These are phyloP conservation scores for Callospermophilus lateralis DNA, from an alignment of 2,113 vertebrate genomes.

Conservation along the genomic window DNA sequence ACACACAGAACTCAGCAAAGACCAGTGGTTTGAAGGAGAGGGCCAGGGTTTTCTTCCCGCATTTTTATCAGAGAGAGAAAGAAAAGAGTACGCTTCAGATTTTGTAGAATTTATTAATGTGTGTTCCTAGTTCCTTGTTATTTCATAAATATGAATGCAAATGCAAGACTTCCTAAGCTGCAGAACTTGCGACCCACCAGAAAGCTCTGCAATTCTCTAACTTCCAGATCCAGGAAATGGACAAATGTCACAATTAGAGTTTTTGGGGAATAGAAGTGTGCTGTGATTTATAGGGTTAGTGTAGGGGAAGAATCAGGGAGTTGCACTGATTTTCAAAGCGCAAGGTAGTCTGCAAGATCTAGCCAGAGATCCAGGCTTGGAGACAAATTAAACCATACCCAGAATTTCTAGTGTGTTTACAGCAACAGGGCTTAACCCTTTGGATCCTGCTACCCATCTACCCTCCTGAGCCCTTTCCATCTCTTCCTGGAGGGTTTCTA, in stretches of 20 bases:
- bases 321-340: neutral
- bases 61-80: neutral
- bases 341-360: neutral
- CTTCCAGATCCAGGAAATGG: neutral
- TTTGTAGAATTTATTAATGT: neutral
- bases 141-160: neutral
- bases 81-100: neutral
- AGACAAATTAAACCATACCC: neutral
- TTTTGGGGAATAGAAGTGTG: neutral
- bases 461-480: neutral
- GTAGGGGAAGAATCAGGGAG: neutral
- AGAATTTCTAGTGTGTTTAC: neutral
- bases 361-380: neutral
- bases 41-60: neutral
- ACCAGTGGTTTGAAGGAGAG: neutral
- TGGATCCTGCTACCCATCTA: neutral
- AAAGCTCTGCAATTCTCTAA: neutral
- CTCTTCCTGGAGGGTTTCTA: neutral
- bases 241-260: neutral
- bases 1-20: neutral
- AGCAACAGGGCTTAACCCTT: constrained; percentile 63
- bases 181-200: neutral
- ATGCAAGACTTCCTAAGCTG: neutral
- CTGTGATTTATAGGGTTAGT: neutral
- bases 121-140: neutral